A percentile compares a stretch with the other conserved stretches of the same genome.
Conservation (phyloP, 1,140 invertebrate species). For the Meloidogyne floridensis region DNA sequence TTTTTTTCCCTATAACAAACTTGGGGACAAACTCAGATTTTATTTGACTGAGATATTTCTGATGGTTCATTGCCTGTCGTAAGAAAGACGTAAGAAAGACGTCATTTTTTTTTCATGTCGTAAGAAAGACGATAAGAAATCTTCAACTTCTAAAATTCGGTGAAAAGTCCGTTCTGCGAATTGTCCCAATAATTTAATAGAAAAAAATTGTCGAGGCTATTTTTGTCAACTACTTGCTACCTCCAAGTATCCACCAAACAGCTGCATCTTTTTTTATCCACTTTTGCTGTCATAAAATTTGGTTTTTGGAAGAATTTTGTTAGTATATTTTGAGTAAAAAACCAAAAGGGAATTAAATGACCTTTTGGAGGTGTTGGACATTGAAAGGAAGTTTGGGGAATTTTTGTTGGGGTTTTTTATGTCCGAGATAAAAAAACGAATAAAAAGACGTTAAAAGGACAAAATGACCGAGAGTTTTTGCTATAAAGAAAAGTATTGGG, state of each 20-base stretch:
- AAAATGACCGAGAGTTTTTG: background rate
- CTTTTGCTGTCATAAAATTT: constrained; percentile 6
- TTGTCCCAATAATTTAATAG: background rate
- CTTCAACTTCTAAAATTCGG: too few species aligned
- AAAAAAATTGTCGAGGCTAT: background rate
- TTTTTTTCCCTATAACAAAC: too few species aligned
- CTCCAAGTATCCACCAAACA: background rate
- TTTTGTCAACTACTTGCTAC: background rate
- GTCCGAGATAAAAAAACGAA: background rate
- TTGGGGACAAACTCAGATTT: too few species aligned
- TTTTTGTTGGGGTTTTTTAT: background rate
- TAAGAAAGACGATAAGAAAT: too few species aligned
- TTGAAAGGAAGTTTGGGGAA: background rate
- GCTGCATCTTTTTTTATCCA: background rate
- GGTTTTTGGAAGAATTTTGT: background rate
- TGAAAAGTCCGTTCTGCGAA: too few species aligned
- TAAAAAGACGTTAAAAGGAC: background rate
- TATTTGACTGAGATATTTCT: too few species aligned
- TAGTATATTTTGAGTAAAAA: background rate
- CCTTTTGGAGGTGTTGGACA: background rate
- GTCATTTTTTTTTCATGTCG: too few species aligned
- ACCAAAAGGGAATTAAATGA: background rate
- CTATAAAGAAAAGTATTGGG: background rate
- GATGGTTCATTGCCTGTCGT: too few species aligned
- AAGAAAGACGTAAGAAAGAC: too few species aligned